phyloP scores from a whole-genome alignment of 2,113 vertebrate genomes.

The Chiloscyllium plagiosum region DNA sequence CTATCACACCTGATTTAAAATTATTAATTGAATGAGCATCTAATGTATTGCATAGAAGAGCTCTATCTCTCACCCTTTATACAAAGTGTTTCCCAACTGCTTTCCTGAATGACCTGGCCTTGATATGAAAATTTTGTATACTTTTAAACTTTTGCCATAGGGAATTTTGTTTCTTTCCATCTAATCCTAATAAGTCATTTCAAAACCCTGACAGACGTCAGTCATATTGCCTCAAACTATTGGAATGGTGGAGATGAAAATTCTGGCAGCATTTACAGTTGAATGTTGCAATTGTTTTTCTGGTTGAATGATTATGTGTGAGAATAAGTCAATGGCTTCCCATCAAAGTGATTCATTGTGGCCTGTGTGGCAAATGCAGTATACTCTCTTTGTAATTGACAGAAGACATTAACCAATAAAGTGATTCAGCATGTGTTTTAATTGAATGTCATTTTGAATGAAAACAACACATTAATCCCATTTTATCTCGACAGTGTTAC shows the following conservation, averaged over 20 bases:
- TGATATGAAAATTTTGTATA: not conserved
- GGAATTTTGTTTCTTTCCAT: not conserved
- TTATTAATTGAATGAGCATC: no score
- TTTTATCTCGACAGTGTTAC: not conserved
- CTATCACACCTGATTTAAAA: no score
- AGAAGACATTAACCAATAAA: not conserved
- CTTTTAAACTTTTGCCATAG: not conserved
- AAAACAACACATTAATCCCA: not conserved
- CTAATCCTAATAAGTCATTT: not conserved
- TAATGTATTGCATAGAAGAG: no score
- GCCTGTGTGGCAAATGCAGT: not conserved
- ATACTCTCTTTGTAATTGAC: not conserved
- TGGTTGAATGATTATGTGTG: not conserved
- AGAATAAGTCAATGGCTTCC: not conserved
- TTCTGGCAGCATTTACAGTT: no score
- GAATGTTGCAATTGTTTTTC: not conserved
- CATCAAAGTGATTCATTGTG: not conserved
- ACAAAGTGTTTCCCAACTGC: not conserved
- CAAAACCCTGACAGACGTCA: no score
- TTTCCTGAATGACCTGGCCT: not conserved
- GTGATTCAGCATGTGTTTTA: not conserved
- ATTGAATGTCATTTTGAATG: not conserved
- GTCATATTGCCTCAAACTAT: no score
- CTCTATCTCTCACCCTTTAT: no score
- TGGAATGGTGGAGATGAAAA: no score